Base-by-base conservation (phyloP, 1,140 invertebrate genomes). In the Phenacoccus solenopsis region DNA sequence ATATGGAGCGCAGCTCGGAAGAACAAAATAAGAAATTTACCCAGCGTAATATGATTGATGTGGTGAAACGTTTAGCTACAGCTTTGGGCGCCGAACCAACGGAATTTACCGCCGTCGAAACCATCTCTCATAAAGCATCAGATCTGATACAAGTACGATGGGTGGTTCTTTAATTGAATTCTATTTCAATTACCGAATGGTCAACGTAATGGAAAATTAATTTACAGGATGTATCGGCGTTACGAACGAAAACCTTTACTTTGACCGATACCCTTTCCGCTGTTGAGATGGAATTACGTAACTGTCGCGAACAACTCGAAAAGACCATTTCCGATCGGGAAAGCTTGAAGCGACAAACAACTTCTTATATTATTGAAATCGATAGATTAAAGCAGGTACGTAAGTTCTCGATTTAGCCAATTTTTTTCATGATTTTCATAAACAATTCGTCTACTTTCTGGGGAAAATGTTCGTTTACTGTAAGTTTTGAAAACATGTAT, bases 11-110 rank as follows among this genome's bases (percentile, higher is more conserved):
- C 57, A 82, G 84, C 56, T 83, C 80, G 70, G 87, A 88, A 76
- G 86, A 88, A 76, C 81, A 85, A 57, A 83, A 85, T 73, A 87
- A 88, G 75, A 86, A 87, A 70, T 82, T 83, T 74, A 82, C 84
- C 56, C 81, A 83, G 80, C 73, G 81, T 81, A 71, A 74, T 20
- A 72, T 77, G 73, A 82, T 87, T 72, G 89, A 91, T 75, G 82
- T 90, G 0, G 79, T 90, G 12, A 80, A 87, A 16, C 81, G 87
- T 57, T 75, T 90, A 21, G 85, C 86, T 27, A 82, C 84, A 0
- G 84, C 86, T 7, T 76, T 90, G 28, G 88, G 86, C 22, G 77
- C 83, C 32, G 88, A 90, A 21, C 59, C 49, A 35, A 56, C 72
- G 1, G 72, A 74, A 28, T 61, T 72, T 1, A 72, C 69, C 73